Evolutionary conservation across 2,888 invertebrate species (phyloP).

Genomic region (Choreutis nemorana): DNA sequence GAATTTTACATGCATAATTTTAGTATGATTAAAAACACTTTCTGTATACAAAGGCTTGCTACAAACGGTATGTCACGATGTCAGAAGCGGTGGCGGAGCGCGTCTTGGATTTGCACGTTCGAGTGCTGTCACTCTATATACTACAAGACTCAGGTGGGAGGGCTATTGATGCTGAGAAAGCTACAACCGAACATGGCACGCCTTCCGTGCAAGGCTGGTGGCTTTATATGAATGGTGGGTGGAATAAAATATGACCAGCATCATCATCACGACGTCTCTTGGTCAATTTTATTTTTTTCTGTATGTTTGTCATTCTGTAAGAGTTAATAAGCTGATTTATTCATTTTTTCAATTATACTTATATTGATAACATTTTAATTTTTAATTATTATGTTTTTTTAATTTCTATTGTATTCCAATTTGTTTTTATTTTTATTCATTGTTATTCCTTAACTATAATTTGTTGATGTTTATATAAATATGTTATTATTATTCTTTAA

Average conservation of each 20-base stretch:
- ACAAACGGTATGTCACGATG: conserved; percentile 83
- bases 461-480: no score
- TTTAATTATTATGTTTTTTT: no score
- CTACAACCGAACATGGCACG: conserved; percentile 67
- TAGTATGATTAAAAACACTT: conserved; percentile 6
- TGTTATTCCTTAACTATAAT: no score
- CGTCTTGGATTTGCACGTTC: conserved; percentile 80
- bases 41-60: conserved; percentile 67
- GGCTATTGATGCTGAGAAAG: conserved; percentile 73
- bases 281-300: no score
- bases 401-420: no score
- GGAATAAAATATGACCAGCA: neutral
- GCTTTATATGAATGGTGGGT: conserved; percentile 81
- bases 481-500: no score
- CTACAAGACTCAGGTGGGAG: conserved; percentile 84
- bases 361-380: no score
- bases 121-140: conserved; percentile 79
- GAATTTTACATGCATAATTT: no score
- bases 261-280: neutral
- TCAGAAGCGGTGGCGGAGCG: conserved; percentile 85
- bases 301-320: no score
- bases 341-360: no score
- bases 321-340: no score
- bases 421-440: no score
- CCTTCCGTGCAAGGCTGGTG: conserved; percentile 90